Evolutionary conservation across 2,113 vertebrate genomes (phyloP).

Genomic region (Myxocyprinus asiaticus): DNA sequence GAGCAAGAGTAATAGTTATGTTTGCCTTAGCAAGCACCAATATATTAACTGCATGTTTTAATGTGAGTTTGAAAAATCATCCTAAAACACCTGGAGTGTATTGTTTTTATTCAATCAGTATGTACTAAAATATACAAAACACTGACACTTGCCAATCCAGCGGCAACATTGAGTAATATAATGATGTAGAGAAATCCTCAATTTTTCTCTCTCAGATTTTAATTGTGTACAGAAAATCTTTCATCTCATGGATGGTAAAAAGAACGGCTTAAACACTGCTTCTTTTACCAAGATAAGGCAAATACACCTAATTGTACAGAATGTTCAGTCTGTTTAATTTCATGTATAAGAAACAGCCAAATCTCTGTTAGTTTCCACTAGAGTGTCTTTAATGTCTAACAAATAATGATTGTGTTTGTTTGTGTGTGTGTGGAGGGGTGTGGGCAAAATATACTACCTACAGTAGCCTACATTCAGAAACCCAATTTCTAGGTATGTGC

Average conservation of each 20-base stretch:
- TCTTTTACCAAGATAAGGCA: conserved; percentile 24
- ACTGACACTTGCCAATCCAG: conserved; percentile 82
- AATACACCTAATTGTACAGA: neutral
- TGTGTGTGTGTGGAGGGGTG: too few relatives aligned
- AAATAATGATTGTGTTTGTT: too few relatives aligned
- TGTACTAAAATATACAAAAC: conserved; percentile 81
- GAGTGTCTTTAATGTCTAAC: too few relatives aligned
- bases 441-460: too few relatives aligned
- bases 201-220: conserved; percentile 62
- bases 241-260: conserved; percentile 34
- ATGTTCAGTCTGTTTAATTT: neutral
- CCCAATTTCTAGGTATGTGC: too few relatives aligned
- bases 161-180: conserved; percentile 71
- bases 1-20: too few relatives aligned
- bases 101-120: conserved; percentile 71
- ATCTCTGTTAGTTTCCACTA: too few relatives aligned
- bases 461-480: too few relatives aligned
- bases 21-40: too few relatives aligned
- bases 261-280: conserved; percentile 12
- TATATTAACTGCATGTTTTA: too few relatives aligned
- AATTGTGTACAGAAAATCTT: neutral
- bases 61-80: too few relatives aligned
- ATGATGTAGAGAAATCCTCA: conserved; percentile 56
- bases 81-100: neutral
- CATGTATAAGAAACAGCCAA: neutral